Evolutionary conservation across 2,888 invertebrate genomes (phyloP).

Genomic region (Lithophane semibrunnea): DNA sequence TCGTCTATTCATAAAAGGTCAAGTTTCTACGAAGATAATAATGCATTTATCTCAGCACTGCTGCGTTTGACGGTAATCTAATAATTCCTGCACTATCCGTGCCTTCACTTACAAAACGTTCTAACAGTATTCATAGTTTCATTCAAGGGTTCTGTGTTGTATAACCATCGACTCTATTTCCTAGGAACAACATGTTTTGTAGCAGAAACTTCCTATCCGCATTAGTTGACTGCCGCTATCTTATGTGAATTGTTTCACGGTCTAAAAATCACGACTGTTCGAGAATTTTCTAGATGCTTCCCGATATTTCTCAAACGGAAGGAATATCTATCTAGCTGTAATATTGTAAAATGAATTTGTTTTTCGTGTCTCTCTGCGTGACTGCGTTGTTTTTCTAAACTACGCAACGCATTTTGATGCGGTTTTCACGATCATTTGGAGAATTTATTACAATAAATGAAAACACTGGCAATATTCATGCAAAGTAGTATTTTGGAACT

Average conservation of each 20-base stretch:
- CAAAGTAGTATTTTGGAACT: not conserved
- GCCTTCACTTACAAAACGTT: conserved; percentile 4
- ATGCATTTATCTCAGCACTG: not conserved
- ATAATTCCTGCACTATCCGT: not conserved
- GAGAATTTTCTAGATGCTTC: conserved; percentile 13
- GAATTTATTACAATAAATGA: not conserved
- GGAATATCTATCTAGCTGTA: not conserved
- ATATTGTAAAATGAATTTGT: no score
- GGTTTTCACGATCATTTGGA: not conserved
- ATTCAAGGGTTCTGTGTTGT: not conserved
- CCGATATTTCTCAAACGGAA: conserved; percentile 23
- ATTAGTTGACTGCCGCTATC: conserved; percentile 36
- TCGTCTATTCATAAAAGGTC: not conserved
- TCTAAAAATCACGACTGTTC: conserved; percentile 39
- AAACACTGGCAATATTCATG: not conserved
- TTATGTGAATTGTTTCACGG: conserved; percentile 43
- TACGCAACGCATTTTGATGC: not conserved
- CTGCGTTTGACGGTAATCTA: conserved; percentile 4
- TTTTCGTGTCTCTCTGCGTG: no score
- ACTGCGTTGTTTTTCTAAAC: not conserved
- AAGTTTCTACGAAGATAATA: not conserved
- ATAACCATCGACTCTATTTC: conserved; percentile 4
- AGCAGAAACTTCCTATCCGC: not conserved
- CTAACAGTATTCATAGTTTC: not conserved
- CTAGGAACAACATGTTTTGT: conserved; percentile 1